phyloP scores from a whole-genome alignment of 2,797 vertebrate species.

The Staurois parvus region DNA sequence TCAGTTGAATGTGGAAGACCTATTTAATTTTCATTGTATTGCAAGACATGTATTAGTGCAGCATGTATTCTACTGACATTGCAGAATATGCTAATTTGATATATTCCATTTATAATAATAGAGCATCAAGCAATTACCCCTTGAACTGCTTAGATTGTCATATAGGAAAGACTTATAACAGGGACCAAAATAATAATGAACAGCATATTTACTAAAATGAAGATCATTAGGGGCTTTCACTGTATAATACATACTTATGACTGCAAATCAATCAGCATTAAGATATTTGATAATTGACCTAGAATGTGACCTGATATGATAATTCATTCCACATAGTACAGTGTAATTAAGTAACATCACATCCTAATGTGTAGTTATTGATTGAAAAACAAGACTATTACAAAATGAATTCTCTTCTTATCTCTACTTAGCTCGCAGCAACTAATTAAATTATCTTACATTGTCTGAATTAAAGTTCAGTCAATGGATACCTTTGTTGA shows the following conservation, averaged over 20 bases:
- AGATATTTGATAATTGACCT: not conserved
- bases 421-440: too few relatives aligned
- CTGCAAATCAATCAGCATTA: not conserved
- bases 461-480: too few relatives aligned
- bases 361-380: too few relatives aligned
- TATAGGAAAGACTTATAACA: slow-evolving; percentile 33
- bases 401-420: too few relatives aligned
- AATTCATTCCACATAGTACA: too few relatives aligned
- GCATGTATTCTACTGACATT: not conserved
- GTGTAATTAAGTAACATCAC: too few relatives aligned
- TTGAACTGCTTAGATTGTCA: slow-evolving; percentile 25
- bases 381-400: too few relatives aligned
- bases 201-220: not conserved
- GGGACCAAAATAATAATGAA: not conserved
- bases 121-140: slow-evolving; percentile 8
- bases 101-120: not conserved
- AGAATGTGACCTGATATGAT: too few relatives aligned
- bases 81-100: slow-evolving; percentile 7
- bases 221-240: not conserved
- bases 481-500: too few relatives aligned
- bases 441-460: too few relatives aligned
- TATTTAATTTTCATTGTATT: not conserved
- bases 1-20: too few relatives aligned
- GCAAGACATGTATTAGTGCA: not conserved
- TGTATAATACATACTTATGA: not conserved